Percentiles rank a stretch among this genome's conserved stretches.
phyloP scores from a whole-genome alignment of 2,797 vertebrate species.

The Gastrophryne carolinensis region DNA sequence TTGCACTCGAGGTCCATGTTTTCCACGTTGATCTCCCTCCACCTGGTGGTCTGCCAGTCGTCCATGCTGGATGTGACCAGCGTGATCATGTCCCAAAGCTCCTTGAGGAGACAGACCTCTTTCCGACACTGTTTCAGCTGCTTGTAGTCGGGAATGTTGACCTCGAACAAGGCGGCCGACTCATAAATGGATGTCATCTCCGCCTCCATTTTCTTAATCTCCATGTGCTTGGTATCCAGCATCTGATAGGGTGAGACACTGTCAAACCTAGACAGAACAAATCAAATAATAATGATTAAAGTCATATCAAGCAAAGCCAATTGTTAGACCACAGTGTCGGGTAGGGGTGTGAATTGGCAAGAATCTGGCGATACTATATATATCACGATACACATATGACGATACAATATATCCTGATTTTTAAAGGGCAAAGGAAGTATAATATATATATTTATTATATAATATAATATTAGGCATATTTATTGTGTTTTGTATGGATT shows the following conservation, averaged over 20 bases:
- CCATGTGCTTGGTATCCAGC: conserved; percentile 76
- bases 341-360: no score
- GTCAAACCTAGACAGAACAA: conserved; percentile 75
- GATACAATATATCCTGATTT: no score
- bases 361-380: no score
- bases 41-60: conserved; percentile 82
- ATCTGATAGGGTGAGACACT: conserved; percentile 74
- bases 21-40: conserved; percentile 86
- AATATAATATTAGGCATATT: no score
- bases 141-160: conserved; percentile 82
- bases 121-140: conserved; percentile 88
- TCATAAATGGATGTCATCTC: conserved; percentile 80
- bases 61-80: conserved; percentile 78
- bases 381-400: no score
- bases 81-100: conserved; percentile 87
- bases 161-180: conserved; percentile 87
- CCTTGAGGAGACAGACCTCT: conserved; percentile 84
- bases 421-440: no score
- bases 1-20: conserved; percentile 90
- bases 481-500: no score
- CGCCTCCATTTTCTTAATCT: conserved; percentile 83
- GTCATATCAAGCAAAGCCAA: neutral
- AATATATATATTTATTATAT: no score
- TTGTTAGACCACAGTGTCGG: neutral
- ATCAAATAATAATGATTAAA: neutral